Conservation (phyloP, 1,140 invertebrate species). For the Drosophila pachea region DNA sequence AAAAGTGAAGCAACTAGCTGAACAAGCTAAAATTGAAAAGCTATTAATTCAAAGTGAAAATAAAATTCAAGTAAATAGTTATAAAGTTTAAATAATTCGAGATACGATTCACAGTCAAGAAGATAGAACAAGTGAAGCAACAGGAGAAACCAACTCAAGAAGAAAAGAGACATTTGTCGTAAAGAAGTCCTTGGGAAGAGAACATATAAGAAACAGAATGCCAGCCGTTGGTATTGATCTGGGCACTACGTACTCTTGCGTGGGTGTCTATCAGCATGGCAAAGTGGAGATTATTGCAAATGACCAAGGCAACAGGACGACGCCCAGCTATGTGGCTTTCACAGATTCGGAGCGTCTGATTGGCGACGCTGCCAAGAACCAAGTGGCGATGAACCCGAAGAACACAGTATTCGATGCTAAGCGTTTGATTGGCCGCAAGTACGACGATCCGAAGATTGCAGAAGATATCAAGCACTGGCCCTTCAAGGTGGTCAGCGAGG, state of each 20-base stretch:
- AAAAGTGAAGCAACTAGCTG: slow-evolving; percentile 47
- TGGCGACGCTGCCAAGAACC: slow-evolving; percentile 93
- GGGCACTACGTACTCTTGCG: slow-evolving; percentile 89
- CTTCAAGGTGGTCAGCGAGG: slow-evolving; percentile 85
- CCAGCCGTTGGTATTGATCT: slow-evolving; percentile 88
- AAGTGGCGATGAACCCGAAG: slow-evolving; percentile 75
- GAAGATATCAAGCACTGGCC: slow-evolving; percentile 89
- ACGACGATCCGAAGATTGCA: slow-evolving; percentile 86
- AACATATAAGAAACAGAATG: slow-evolving; percentile 46
- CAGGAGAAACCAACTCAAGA: background rate
- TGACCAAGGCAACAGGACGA: slow-evolving; percentile 96
- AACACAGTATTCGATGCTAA: slow-evolving; percentile 80
- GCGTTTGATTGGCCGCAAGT: slow-evolving; percentile 84
- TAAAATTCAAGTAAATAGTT: background rate
- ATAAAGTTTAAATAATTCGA: too few species aligned
- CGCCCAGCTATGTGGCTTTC: slow-evolving; percentile 97
- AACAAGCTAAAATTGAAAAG: slow-evolving; percentile 37
- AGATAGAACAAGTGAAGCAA: background rate
- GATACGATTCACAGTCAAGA: too few species aligned
- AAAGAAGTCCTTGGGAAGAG: slow-evolving; percentile 77
- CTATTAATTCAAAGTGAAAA: slow-evolving; percentile 9
- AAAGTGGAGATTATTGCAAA: slow-evolving; percentile 96
- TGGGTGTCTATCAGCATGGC: slow-evolving; percentile 89
- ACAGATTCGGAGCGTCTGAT: slow-evolving; percentile 97
- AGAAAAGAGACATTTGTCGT: background rate